Evolutionary conservation across 2,888 invertebrate genomes (phyloP), one percentile per base, ranked within the genome.

Genomic region (Stomorhina lunata): DNA sequence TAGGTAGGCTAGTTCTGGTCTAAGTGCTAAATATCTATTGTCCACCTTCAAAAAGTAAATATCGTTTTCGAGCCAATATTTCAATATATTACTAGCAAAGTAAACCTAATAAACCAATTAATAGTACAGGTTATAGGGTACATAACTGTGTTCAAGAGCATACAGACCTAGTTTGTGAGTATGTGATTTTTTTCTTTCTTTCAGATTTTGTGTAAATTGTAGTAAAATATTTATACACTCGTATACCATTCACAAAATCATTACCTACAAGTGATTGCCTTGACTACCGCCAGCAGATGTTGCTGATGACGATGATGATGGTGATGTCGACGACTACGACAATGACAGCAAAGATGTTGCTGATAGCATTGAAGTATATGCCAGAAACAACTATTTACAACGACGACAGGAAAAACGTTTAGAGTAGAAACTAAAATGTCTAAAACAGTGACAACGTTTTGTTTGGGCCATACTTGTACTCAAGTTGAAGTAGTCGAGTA

Each of bases 231-330:
- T 75, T 75, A 73, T 45, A 65, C n/a, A n/a, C 63, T 29, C 50
- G 45, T 61, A 43, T 4, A 61, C 34, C 57, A 72, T 79, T 81
- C 61, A 77, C 55, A 77, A 55, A 72, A 77, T 68, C 71, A 76
- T 81, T 81, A 77, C 81, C 61, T 66, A 72, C 59, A 81, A 76
- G 59, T 81, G 61, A 68, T 73, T 81, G 77, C 63, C 73, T 81
- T 73, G 81, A 69, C 73, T 72, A 81, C 77, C 68, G 63, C 68
- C 73, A 81, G 63, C 81, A 83, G 79, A 75, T 69, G 83, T 71
- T 83, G 20, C 76, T 80, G 80, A 77, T 78, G 80, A 75, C 75
- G 72, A 83, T 72, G 69, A 61, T 43, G 61, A 48, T 37, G 55
- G 32, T 17, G 20, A 45, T 10, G 22, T 37, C 45, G n/a, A 7